Conservation (phyloP, 2,113 vertebrate genomes). For the Zingel zingel region DNA sequence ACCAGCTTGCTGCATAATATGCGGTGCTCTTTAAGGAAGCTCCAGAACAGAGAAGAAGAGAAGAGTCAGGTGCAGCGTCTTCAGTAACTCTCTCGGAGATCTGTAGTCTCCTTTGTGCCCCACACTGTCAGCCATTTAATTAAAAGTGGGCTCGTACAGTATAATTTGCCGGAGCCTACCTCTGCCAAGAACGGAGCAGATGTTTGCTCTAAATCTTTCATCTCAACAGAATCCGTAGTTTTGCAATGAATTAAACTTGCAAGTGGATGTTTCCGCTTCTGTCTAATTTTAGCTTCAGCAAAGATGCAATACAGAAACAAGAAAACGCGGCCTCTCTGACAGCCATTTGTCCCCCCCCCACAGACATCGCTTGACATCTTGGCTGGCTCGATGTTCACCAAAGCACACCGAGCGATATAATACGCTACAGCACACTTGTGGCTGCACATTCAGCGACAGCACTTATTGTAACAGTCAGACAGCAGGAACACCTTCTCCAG, state of each 20-base stretch:
- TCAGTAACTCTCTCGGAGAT: constrained; percentile 45
- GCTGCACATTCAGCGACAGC: neutral
- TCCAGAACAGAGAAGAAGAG: constrained; percentile 2
- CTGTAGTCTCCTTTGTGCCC: constrained; percentile 48
- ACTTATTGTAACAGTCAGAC: neutral
- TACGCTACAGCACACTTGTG: constrained; percentile 1
- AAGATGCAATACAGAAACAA: constrained; percentile 27
- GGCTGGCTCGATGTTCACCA: constrained; percentile 13
- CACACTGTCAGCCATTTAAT: constrained; percentile 71
- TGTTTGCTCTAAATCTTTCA: constrained; percentile 64
- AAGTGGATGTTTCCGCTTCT: constrained; percentile 40
- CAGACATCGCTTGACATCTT: constrained; percentile 26
- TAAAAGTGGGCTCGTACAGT: constrained; percentile 64
- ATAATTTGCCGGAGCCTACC: constrained; percentile 52
- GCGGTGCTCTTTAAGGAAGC: neutral
- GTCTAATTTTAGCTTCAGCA: constrained; percentile 63
- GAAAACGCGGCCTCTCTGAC: neutral
- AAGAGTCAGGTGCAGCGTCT: constrained; percentile 51
- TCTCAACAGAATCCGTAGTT: constrained; percentile 41
- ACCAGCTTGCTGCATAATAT: neutral
- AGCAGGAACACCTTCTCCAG: neutral
- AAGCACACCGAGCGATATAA: neutral
- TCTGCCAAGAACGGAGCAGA: constrained; percentile 54
- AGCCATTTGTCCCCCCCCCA: neutral
- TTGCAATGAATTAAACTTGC: constrained; percentile 42